Base-by-base conservation (phyloP, 2,113 vertebrate genomes). In the Callorhinus ursinus region DNA sequence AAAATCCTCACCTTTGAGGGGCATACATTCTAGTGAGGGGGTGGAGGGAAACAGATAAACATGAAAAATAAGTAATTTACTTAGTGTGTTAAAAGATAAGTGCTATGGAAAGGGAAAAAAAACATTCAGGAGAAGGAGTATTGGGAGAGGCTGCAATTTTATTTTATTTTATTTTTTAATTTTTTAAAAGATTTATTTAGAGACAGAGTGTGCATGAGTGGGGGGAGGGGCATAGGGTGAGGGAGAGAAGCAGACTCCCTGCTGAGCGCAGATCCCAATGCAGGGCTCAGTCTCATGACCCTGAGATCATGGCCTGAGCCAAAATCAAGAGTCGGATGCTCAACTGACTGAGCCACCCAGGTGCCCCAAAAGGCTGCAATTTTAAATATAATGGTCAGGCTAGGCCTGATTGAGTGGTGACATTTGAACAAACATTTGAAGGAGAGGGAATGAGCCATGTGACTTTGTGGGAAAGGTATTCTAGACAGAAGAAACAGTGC, bases 351-450 rank as follows among this genome's bases (percentile, higher is more conserved):
- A 69, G 67, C n/a, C 33, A n/a, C 65, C 33, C 33, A 69, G 12
- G 18, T 10, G 18, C 67, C 67, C 67, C 0, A 42, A 88, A 92
- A 79, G 88, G 63, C 59, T 72, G 11, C 14, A 21, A 1, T 55
- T 93, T 94, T 80, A 39, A 88, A 71, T 96, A 15, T 55, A 72
- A 55, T 76, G 85, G 21, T 67, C n/a, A 87, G 46, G 14, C 7
- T 90, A 91, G 79, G 18, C n/a, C 67, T 67, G 36, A 69, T 42
- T 86, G 69, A 95, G 53, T 93, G 84, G 16, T 61, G 72, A 87
- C 19, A 63, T 55, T 16, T 93, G 59, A 95, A 39, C 11, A 80
- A 21, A 93, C 49, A 36, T 59, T 83, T 53, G 82, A 82, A 82
- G 31, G 51, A 89, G 31, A 93, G 22, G 8, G 42, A 81, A n/a